These are phyloP conservation scores for Siniperca scherzeri DNA, from an alignment of 2,797 vertebrate species.

Conservation along the genomic window DNA sequence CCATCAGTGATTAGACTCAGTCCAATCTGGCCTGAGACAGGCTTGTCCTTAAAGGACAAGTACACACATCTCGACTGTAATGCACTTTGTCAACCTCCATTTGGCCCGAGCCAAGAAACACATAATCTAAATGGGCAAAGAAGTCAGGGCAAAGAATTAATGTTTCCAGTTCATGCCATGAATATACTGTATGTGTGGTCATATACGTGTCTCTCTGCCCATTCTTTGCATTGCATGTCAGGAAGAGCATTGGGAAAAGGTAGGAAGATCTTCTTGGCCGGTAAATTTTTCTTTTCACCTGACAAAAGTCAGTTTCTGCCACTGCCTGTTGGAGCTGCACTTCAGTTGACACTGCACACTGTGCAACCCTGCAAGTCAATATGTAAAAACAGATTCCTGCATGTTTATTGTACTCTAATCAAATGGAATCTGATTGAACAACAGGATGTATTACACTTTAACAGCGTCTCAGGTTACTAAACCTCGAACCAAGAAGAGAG, in stretches of 20 bases:
- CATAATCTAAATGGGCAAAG: constrained; percentile 27
- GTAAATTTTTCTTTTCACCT: no score
- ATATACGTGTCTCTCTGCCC: background rate
- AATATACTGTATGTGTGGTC: background rate
- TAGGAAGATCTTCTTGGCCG: background rate
- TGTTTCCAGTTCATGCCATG: background rate
- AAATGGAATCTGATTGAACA: background rate
- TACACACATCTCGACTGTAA: constrained; percentile 28
- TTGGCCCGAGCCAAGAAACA: constrained; percentile 26
- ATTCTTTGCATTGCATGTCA: background rate
- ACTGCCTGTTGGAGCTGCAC: background rate
- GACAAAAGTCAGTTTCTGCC: background rate
- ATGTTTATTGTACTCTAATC: background rate
- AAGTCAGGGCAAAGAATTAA: background rate
- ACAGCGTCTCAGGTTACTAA: background rate
- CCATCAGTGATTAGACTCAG: constrained; percentile 66
- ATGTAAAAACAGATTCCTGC: background rate
- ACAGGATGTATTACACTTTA: background rate
- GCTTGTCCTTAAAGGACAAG: constrained; percentile 26
- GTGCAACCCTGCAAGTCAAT: background rate
- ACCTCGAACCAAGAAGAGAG: background rate
- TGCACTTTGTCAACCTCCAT: constrained; percentile 49
- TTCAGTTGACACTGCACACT: no score
- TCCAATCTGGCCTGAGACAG: constrained; percentile 56
- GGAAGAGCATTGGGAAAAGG: background rate